Base-by-base conservation (phyloP, 2,888 invertebrate genomes). In the Polymixis flavicincta region DNA sequence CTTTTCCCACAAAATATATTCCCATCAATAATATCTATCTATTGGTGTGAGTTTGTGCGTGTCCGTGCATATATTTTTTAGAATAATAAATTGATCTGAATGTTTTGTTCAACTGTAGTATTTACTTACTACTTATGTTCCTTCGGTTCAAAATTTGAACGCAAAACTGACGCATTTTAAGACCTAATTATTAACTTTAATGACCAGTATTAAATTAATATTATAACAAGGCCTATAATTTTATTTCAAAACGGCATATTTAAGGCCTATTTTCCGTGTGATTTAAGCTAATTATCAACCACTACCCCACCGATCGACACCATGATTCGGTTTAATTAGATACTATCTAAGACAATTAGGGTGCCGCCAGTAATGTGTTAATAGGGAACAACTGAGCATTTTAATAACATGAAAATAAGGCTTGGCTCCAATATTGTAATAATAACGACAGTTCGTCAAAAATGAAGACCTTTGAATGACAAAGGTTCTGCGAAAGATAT, bases 401-500 rank as follows among this genome's bases (percentile, higher is more conserved):
- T 85, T 74, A 81, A 78, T 74, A 73, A 73, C 59, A 71, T 76
- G 48, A 32, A 78, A 79, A 76, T 73, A 59, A 72, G 60, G 77
- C 37, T 70, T 45, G 74, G 45, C 60, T 72, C 65, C 69, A 61
- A 76, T 64, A 71, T 60, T 52, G 54, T 60, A 64, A 74, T 65
- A 71, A 81, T 64, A 32, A 81, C 71, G 71, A 66, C 68, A 73
- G 76, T 79, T 67, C 63, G 80, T 82, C 88, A 89, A 88, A 90
- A 89, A 88, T 87, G 79, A 80, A 77, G 71, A 87, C 85, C 74
- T 86, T 87, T 89, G 90, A 92, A 90, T 91, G 91, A 92, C 84
- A 86, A 88, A 92, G 86, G 81, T 74, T 59, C 67, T 61, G 76
- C 66, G 66, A 88, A 92, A 91, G 90, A 93, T 92, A 92, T 93